Evolutionary conservation across 2,113 vertebrate genomes (phyloP), one percentile per base, ranked within the genome.

Genomic region (Rhagologus leucostigma): DNA sequence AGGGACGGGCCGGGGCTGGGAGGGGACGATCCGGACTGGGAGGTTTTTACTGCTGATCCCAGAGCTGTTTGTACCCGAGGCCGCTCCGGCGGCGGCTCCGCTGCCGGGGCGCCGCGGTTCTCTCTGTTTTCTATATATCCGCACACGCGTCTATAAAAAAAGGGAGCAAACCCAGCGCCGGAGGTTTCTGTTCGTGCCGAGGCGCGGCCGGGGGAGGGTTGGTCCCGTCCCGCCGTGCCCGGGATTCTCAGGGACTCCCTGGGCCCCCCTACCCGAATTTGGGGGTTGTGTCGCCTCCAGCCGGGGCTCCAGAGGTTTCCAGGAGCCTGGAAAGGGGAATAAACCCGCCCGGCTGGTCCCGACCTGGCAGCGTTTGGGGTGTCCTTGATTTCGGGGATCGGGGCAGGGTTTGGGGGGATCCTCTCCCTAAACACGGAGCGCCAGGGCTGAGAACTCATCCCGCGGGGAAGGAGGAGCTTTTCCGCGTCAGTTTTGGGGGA

Each of bases 181-280:
- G 74, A 65, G 90, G 86, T 94, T 76, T 94, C 56, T 91, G 16
- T 94, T 84, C 12, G 9, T 63, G 68, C 33, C 21, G 2, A 14
- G 33, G 53, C 15, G 1, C 24, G 10, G 69, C 16, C 0, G 0
- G 37, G 50, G 1, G 6, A 15, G 4, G 27, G 46, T 3, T 22
- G 15, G 6, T 41, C 44, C 46, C 53, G 32, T 4, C 78, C 59
- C 5, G 1, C 62, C 7, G 2, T 12, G 32, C n/a, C 49, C 30
- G 57, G 22, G 23, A 3, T 33, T 13, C 37, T 23, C 37, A 11
- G 46, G 35, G 35, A 20, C 16, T 50, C 29, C 44, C 55, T 10
- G n/a, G 23, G 20, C 4, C 15, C 15, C 23, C 2, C 4, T 26
- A 11, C 5, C 7, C 6, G 0, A 7, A 13, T 49, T 17, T 59